phyloP scores from a whole-genome alignment of 2,113 vertebrate genomes.

The Spheniscus mendiculus region DNA sequence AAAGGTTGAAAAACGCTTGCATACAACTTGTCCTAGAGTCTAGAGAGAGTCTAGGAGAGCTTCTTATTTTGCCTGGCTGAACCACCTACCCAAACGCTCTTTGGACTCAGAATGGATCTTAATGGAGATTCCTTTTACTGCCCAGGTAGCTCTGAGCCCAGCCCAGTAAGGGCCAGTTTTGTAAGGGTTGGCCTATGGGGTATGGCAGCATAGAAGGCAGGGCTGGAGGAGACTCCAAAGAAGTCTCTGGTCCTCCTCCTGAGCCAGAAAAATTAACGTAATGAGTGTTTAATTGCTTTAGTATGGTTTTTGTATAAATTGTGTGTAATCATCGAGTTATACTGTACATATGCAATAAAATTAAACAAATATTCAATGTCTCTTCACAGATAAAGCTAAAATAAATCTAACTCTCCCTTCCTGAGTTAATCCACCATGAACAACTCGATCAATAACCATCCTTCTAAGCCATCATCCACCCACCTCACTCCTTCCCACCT shows the following conservation, averaged over 20 bases:
- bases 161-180: not conserved
- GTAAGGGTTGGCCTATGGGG: not conserved
- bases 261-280: not conserved
- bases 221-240: not conserved
- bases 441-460: slow-evolving; percentile 11
- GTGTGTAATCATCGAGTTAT: not conserved
- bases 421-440: slow-evolving; percentile 35
- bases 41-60: not conserved
- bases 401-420: slow-evolving; percentile 30
- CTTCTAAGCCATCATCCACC: slow-evolving; percentile 30
- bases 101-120: not conserved
- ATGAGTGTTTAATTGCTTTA: not conserved
- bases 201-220: not conserved
- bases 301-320: not conserved
- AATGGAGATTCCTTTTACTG: not conserved
- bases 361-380: slow-evolving; percentile 37
- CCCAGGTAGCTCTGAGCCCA: not conserved
- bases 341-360: not conserved
- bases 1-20: not conserved
- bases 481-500: slow-evolving; percentile 22
- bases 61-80: not conserved
- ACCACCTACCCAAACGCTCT: not conserved
- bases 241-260: not conserved
- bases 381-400: slow-evolving; percentile 9
- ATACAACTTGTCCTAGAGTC: not conserved